Evolutionary conservation across 2,113 vertebrate genomes (phyloP).

Genomic region (Percopsis transmontana): DNA sequence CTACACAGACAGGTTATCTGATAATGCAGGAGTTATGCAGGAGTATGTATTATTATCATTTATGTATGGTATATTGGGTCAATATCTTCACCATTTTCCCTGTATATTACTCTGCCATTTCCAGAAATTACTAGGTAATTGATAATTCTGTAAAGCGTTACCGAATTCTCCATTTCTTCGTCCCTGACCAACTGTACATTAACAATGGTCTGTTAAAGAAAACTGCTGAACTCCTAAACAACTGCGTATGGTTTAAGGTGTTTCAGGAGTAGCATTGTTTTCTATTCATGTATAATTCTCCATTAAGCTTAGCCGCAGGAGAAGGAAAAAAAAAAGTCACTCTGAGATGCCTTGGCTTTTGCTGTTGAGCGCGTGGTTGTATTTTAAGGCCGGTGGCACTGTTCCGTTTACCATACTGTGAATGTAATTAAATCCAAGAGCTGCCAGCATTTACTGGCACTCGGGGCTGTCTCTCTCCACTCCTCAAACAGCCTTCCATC

Average conservation of each 20-base stretch:
- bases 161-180: no score
- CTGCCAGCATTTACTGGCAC: slow-evolving; percentile 78
- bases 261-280: slow-evolving; percentile 17
- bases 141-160: no score
- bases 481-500: slow-evolving; percentile 75
- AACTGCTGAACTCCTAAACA: not conserved
- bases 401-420: slow-evolving; percentile 79
- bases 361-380: slow-evolving; percentile 56
- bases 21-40: no score
- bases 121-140: no score
- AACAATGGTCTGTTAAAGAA: no score
- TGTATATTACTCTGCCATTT: no score
- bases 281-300: slow-evolving; percentile 31
- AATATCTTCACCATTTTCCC: no score
- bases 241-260: not conserved
- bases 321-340: slow-evolving; percentile 39
- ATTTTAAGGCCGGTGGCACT: slow-evolving; percentile 66
- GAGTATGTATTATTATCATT: no score
- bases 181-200: no score
- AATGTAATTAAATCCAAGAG: slow-evolving; percentile 81
- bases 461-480: slow-evolving; percentile 45
- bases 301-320: slow-evolving; percentile 46
- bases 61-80: no score
- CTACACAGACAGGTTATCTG: no score
- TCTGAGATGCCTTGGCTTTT: slow-evolving; percentile 37